Conservation (phyloP, 2,113 vertebrate genomes). For the Anoura caudifer region DNA sequence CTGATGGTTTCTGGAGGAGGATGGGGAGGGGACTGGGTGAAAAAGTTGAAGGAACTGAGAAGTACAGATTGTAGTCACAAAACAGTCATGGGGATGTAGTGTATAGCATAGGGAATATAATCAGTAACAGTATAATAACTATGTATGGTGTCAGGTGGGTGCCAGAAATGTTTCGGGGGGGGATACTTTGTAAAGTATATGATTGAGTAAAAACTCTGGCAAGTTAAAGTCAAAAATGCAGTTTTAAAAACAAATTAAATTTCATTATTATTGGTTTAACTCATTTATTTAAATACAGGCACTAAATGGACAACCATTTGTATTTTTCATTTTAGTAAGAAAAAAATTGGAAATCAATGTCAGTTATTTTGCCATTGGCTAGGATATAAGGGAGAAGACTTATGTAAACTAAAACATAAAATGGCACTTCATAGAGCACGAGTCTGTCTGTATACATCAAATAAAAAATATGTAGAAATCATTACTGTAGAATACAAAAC, state of each 20-base stretch:
- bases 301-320: background rate
- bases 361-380: background rate
- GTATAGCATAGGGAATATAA: too few relatives aligned
- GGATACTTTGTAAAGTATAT: too few relatives aligned
- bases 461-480: background rate
- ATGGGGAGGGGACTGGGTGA: too few relatives aligned
- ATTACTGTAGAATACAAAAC: background rate
- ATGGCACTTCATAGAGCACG: background rate
- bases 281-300: background rate
- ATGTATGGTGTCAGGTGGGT: too few relatives aligned
- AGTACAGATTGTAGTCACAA: too few relatives aligned
- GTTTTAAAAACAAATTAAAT: slow-evolving; percentile 8
- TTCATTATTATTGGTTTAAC: background rate
- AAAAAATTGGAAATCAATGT: background rate
- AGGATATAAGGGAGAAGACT: background rate
- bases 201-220: background rate
- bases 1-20: too few relatives aligned
- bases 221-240: background rate
- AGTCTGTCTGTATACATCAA: background rate
- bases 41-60: too few relatives aligned
- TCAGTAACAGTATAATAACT: too few relatives aligned
- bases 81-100: too few relatives aligned
- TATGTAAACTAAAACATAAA: background rate
- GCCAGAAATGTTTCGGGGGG: too few relatives aligned
- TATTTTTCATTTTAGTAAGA: background rate